These are phyloP conservation scores for Chrysodeixis includens DNA, from an alignment of 2,888 invertebrate genomes.

Conservation along the genomic window DNA sequence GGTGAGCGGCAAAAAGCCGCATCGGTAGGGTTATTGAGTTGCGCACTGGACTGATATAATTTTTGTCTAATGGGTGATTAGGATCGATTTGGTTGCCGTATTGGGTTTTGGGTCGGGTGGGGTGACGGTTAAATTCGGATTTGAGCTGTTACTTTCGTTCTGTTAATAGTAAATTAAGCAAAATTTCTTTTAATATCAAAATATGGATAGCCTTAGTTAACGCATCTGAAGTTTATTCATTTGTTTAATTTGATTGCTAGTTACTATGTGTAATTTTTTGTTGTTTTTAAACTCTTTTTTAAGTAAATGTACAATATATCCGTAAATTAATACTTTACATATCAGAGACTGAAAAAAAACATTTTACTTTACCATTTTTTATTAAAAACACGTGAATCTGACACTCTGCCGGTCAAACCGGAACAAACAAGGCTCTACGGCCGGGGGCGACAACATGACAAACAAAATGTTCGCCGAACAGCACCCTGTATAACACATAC, in stretches of 20 bases:
- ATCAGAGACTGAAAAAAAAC: background rate
- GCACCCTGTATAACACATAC: constrained; percentile 24
- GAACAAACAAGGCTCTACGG: constrained; percentile 56
- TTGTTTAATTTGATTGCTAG: too few species aligned
- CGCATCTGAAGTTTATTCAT: too few species aligned
- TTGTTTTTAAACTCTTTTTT: too few species aligned
- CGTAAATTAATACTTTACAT: too few species aligned
- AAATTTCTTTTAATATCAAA: too few species aligned
- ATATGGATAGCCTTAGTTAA: too few species aligned
- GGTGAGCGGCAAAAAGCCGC: constrained; percentile 63
- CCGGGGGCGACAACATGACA: constrained; percentile 56
- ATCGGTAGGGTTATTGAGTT: constrained; percentile 46
- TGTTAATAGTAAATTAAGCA: too few species aligned
- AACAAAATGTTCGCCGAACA: constrained; percentile 49
- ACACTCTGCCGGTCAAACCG: constrained; percentile 52
- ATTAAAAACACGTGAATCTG: constrained; percentile 42
- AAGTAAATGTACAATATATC: too few species aligned
- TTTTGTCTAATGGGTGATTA: constrained; percentile 34
- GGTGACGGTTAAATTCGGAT: background rate
- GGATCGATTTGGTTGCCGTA: background rate
- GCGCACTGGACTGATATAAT: constrained; percentile 30
- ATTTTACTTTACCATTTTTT: constrained; percentile 22
- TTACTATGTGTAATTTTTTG: too few species aligned
- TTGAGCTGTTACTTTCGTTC: background rate
- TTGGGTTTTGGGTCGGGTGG: background rate